These are phyloP conservation scores for Eubasilissa splendida DNA, from an alignment of 2,888 invertebrate genomes.

Conservation along the genomic window DNA sequence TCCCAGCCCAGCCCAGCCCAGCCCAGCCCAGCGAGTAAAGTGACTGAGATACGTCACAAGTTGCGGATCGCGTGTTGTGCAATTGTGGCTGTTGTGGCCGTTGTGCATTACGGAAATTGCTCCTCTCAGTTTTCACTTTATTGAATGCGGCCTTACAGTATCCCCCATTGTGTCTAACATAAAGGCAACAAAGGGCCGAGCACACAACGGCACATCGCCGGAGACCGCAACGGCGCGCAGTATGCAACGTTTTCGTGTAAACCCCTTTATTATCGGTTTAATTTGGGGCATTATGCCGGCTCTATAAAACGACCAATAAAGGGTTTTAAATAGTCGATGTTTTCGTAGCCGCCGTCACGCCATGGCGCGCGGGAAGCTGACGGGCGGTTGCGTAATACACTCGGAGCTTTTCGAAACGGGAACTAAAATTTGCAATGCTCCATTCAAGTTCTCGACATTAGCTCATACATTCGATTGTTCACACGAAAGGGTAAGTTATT, in stretches of 20 bases:
- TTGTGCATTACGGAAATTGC: not conserved
- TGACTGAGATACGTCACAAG: no score
- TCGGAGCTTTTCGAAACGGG: no score
- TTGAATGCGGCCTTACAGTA: not conserved
- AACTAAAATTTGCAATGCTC: no score
- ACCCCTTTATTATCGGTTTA: conserved; percentile 16
- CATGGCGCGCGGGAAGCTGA: not conserved
- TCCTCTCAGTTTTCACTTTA: not conserved
- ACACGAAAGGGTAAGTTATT: no score
- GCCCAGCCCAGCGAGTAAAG: no score
- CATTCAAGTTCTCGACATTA: no score
- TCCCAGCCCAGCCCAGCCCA: no score
- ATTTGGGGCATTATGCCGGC: conserved; percentile 19
- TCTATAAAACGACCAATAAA: conserved; percentile 15
- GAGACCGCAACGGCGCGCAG: no score
- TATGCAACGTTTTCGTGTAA: no score
- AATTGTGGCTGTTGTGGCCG: not conserved
- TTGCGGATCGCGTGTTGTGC: not conserved
- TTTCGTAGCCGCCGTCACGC: conserved; percentile 15
- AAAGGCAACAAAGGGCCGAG: not conserved
- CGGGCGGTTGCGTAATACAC: no score
- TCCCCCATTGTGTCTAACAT: not conserved
- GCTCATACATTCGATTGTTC: no score
- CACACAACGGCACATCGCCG: not conserved
- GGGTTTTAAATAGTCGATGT: not conserved